Evolutionary conservation across 2,888 invertebrate species (phyloP).

Genomic region (Aporophyla nigra): DNA sequence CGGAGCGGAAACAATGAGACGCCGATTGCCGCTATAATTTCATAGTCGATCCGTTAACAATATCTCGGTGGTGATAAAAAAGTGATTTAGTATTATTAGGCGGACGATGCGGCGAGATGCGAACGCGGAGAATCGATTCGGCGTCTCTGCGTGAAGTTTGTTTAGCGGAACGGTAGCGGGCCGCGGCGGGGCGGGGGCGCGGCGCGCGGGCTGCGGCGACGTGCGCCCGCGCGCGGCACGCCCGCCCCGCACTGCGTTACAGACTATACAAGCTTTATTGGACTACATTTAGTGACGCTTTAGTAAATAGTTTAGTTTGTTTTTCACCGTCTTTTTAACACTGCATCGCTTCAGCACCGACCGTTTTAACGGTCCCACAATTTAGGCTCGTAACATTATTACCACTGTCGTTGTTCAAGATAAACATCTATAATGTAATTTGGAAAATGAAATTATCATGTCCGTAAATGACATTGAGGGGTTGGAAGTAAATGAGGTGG

Average conservation of each 20-base stretch:
- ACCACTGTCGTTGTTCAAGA: slow-evolving; percentile 72
- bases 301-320: slow-evolving; percentile 76
- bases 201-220: slow-evolving; percentile 66
- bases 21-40: slow-evolving; percentile 84
- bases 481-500: slow-evolving; percentile 78
- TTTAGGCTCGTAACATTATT: slow-evolving; percentile 71
- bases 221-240: slow-evolving; percentile 79
- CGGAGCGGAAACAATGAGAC: slow-evolving; percentile 83
- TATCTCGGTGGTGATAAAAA: slow-evolving; percentile 84
- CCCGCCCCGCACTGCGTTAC: slow-evolving; percentile 72
- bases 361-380: slow-evolving; percentile 76
- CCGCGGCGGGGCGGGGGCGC: slow-evolving; percentile 52
- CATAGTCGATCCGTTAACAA: slow-evolving; percentile 87
- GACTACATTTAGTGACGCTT: slow-evolving; percentile 80
- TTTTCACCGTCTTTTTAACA: slow-evolving; percentile 72
- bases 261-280: slow-evolving; percentile 74
- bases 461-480: slow-evolving; percentile 77
- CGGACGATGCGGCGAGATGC: slow-evolving; percentile 82
- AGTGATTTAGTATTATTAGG: slow-evolving; percentile 87
- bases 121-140: slow-evolving; percentile 88
- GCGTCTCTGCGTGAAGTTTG: slow-evolving; percentile 89
- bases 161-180: slow-evolving; percentile 87
- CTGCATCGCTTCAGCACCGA: slow-evolving; percentile 65
- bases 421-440: slow-evolving; percentile 81
- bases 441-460: slow-evolving; percentile 84